Percentiles rank a stretch among this genome's conserved stretches.
phyloP scores from a whole-genome alignment of 2,797 vertebrate species.

The Oryzias dopingdopingensis region DNA sequence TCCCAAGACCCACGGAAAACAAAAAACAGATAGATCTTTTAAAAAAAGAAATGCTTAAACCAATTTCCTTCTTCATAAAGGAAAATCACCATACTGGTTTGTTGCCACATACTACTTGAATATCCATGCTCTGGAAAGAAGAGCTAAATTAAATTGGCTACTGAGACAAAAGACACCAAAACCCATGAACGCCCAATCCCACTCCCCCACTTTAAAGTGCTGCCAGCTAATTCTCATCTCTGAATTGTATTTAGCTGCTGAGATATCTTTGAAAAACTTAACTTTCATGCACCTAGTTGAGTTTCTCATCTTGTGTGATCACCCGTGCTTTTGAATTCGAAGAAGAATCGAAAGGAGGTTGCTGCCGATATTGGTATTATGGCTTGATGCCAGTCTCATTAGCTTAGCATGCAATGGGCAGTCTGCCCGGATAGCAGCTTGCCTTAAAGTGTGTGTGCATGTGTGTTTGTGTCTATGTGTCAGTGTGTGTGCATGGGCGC shows the following conservation, averaged over 20 bases:
- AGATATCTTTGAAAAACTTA: constrained; percentile 22
- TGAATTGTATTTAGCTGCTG: constrained; percentile 19
- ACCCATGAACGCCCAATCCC: too few relatives aligned
- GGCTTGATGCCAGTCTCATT: constrained; percentile 73
- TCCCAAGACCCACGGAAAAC: too few relatives aligned
- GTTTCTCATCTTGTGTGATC: constrained; percentile 38
- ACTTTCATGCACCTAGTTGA: constrained; percentile 21
- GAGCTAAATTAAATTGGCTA: too few relatives aligned
- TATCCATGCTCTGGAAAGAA: too few relatives aligned
- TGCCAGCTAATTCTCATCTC: constrained; percentile 4
- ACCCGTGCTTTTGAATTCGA: constrained; percentile 17
- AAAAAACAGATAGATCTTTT: too few relatives aligned
- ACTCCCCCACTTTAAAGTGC: too few relatives aligned
- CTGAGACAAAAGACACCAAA: too few relatives aligned
- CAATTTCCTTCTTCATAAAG: too few relatives aligned
- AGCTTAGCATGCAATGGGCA: constrained; percentile 75
- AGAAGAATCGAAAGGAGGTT: constrained; percentile 52
- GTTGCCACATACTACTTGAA: too few relatives aligned
- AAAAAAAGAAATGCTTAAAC: too few relatives aligned
- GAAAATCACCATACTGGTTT: too few relatives aligned
- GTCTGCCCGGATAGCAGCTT: constrained; percentile 50
- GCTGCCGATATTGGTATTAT: constrained; percentile 65
- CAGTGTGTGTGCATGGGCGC: constrained; percentile 10
- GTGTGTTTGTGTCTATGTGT: constrained; percentile 1
- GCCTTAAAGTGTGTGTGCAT: constrained; percentile 13